Evolutionary conservation across 2,888 invertebrate genomes (phyloP), one percentile per base, ranked within the genome.

Genomic region (Plebejus melissa): DNA sequence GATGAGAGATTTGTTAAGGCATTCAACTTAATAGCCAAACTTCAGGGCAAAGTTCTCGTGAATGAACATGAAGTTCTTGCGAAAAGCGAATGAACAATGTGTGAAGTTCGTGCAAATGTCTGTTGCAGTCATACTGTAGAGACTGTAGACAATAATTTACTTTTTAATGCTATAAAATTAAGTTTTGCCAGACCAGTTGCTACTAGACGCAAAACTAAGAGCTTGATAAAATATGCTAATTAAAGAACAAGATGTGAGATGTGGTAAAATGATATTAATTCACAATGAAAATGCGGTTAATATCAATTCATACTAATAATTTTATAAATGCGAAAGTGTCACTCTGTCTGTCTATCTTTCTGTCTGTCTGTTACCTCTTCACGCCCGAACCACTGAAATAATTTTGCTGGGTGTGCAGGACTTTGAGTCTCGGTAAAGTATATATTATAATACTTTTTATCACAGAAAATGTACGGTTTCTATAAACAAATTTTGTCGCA

Each of bases 1-100:
- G 32, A 72, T 72, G 72, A 72, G 54, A 72, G 72, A 32, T 72
- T 72, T 72, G 72, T 54, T 72, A 50, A 72, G 54, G 72, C 54
- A 72, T 72, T 54, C 54, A 72, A 50, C 72, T 54, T 72, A 32
- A 54, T 72, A 72, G 13, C 50, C 28, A 72, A 72, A 72, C 72
- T 72, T 54, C 71, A n/a, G 4, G 16, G 16, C 65, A 5, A 32
- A 72, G 72, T 50, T 50, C 32, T 72, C 32, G 50, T 11, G 54
- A 72, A 72, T 32, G 50, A 72, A 32, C 54, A 36, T 54, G n/a
- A 54, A 72, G 72, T 46, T 41, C n/a, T 71, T 54, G 72, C 16
- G 54, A 72, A 72, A 28, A 32, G 72, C 32, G 54, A 54, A 36
- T 32, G 50, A 72, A 54, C 72, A 54, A 72, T 54, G 54, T 28